Percentiles rank a stretch among this genome's conserved stretches.
Evolutionary conservation across 2,888 invertebrate species (phyloP).

Genomic region (Artemia sinica): DNA sequence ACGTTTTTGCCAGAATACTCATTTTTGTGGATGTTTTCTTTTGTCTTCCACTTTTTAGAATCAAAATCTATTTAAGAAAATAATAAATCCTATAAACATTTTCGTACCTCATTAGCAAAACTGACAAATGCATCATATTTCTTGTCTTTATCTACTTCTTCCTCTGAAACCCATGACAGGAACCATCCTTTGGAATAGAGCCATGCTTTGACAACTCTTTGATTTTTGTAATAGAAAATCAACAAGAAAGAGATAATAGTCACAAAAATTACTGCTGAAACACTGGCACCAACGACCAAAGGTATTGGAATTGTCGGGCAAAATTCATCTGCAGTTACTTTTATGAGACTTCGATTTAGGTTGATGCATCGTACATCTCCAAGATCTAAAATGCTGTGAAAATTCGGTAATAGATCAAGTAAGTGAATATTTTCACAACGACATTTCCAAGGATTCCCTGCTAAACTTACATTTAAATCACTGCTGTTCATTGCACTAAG

Average conservation of each 20-base stretch:
- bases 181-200: conserved; percentile 29
- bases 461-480: neutral
- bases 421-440: conserved; percentile 5
- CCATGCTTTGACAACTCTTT: conserved; percentile 26
- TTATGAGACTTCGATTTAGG: conserved; percentile 6
- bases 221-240: neutral
- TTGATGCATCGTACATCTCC: neutral
- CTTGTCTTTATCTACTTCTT: conserved; percentile 49
- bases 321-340: conserved; percentile 7
- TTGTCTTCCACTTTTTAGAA: too few relatives aligned
- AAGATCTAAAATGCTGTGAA: neutral
- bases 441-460: conserved; percentile 3
- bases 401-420: neutral
- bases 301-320: neutral
- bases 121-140: conserved; percentile 29
- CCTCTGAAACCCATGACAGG: conserved; percentile 28
- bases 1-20: too few relatives aligned
- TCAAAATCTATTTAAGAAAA: too few relatives aligned
- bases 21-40: too few relatives aligned
- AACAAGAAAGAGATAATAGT: conserved; percentile 1
- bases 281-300: neutral
- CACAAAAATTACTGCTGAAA: neutral
- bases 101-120: neutral
- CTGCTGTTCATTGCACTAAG: neutral
- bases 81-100: too few relatives aligned